Conservation (phyloP, 2,888 invertebrate species). For the Strigamia maritima region DNA sequence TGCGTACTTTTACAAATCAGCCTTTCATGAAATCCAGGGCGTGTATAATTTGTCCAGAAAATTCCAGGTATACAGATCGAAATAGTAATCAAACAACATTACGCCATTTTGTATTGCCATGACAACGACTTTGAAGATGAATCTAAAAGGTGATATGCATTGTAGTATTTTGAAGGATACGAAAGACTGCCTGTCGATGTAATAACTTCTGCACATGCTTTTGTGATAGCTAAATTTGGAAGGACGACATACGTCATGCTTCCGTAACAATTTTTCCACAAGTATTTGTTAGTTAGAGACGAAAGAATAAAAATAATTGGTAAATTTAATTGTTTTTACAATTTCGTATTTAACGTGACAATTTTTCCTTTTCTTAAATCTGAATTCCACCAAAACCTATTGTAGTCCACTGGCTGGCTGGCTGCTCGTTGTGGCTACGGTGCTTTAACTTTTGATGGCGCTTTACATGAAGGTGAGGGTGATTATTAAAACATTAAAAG, state of each 20-base stretch:
- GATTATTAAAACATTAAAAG: background rate
- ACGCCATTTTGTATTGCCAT: constrained; percentile 1
- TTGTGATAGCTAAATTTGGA: background rate
- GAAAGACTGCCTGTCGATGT: no score
- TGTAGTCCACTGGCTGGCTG: background rate
- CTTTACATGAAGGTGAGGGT: constrained; percentile 19
- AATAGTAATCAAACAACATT: background rate
- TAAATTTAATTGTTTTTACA: background rate
- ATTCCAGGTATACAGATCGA: background rate
- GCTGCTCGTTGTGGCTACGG: background rate
- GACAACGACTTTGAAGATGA: background rate
- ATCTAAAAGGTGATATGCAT: background rate
- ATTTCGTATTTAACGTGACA: background rate
- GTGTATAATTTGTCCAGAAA: background rate
- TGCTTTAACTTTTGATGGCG: constrained; percentile 6
- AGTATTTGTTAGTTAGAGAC: background rate
- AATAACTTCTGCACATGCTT: no score
- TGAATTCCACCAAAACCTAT: background rate
- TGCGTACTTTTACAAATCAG: no score
- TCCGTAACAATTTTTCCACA: background rate
- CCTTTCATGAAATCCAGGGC: background rate
- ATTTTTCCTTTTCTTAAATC: background rate
- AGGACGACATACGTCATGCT: background rate
- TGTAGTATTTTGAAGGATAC: background rate
- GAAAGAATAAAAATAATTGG: background rate